These are phyloP conservation scores for Saccostrea cuccullata DNA, from an alignment of 1,140 invertebrate species.

Conservation along the genomic window DNA sequence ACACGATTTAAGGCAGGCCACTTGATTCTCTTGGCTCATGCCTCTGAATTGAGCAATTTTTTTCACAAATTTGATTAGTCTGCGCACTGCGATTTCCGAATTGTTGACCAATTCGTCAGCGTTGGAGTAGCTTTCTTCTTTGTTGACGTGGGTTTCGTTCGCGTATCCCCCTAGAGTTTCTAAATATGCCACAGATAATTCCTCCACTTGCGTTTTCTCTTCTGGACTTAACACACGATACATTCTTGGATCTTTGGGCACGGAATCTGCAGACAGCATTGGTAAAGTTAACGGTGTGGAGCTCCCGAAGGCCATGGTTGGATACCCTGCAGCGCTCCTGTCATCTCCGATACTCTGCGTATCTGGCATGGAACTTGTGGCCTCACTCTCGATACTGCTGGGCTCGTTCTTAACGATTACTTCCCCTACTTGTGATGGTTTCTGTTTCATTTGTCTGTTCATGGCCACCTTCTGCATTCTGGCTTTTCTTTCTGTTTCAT, in stretches of 20 bases:
- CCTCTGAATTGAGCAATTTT: constrained; percentile 68
- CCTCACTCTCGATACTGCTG: neutral
- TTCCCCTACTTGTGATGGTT: constrained; percentile 14
- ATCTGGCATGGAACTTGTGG: neutral
- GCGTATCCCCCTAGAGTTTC: constrained; percentile 55
- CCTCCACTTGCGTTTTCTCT: constrained; percentile 60
- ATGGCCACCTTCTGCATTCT: constrained; percentile 66
- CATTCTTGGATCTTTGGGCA: constrained; percentile 56
- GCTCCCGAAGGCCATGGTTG: neutral
- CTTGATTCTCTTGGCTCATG: constrained; percentile 71
- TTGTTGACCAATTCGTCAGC: constrained; percentile 71
- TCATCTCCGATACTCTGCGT: neutral
- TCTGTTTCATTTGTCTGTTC: constrained; percentile 59
- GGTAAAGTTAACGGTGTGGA: neutral
- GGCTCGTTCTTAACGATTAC: constrained; percentile 56
- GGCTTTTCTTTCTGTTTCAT: constrained; percentile 63
- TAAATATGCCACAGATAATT: constrained; percentile 59
- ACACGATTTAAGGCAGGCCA: constrained; percentile 67
- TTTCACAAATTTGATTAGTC: constrained; percentile 73
- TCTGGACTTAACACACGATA: constrained; percentile 56
- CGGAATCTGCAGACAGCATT: constrained; percentile 22
- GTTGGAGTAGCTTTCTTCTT: constrained; percentile 63
- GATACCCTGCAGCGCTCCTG: neutral
- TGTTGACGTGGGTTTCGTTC: constrained; percentile 14
- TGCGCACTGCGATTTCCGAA: constrained; percentile 69